Conservation (phyloP, 2,888 invertebrate genomes). For the Caenorhabditis wallacei region DNA sequence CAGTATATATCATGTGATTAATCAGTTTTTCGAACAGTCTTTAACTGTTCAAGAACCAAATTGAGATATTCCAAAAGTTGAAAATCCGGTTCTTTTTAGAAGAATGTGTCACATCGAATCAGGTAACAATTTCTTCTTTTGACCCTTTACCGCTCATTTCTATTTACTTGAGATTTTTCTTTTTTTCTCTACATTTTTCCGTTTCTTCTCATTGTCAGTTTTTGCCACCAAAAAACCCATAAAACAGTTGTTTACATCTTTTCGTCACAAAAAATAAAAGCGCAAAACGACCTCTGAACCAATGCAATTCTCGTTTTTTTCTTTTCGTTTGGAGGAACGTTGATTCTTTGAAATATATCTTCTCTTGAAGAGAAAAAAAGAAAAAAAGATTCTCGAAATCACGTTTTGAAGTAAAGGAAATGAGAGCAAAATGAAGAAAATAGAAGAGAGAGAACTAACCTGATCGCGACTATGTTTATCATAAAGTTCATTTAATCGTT, state of each 20-base stretch:
- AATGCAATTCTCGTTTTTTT: constrained; percentile 12
- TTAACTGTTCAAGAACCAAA: constrained; percentile 49
- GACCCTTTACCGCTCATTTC: constrained; percentile 31
- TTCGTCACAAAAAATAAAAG: constrained; percentile 28
- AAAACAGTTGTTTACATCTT: constrained; percentile 57
- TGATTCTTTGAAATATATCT: not conserved
- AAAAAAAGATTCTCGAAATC: constrained; percentile 10
- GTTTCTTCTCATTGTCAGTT: constrained; percentile 26
- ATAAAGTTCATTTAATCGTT: constrained; percentile 51
- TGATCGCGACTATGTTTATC: constrained; percentile 56
- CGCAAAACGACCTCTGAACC: constrained; percentile 52
- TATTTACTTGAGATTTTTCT: constrained; percentile 23
- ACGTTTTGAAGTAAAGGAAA: constrained; percentile 26
- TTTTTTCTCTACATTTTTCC: constrained; percentile 1
- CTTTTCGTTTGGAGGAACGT: constrained; percentile 22
- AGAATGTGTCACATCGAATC: constrained; percentile 61
- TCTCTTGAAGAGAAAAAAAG: constrained; percentile 12
- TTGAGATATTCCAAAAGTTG: constrained; percentile 9
- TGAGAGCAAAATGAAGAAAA: not conserved
- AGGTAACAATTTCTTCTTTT: constrained; percentile 48
- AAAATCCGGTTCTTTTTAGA: constrained; percentile 27
- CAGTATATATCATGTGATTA: not conserved
- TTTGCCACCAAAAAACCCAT: constrained; percentile 53
- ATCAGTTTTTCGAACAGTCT: constrained; percentile 11
- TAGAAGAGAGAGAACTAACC: constrained; percentile 46